These are phyloP conservation scores for Bombus haemorrhoidalis DNA, from an alignment of 1,140 invertebrate species.

Conservation along the genomic window DNA sequence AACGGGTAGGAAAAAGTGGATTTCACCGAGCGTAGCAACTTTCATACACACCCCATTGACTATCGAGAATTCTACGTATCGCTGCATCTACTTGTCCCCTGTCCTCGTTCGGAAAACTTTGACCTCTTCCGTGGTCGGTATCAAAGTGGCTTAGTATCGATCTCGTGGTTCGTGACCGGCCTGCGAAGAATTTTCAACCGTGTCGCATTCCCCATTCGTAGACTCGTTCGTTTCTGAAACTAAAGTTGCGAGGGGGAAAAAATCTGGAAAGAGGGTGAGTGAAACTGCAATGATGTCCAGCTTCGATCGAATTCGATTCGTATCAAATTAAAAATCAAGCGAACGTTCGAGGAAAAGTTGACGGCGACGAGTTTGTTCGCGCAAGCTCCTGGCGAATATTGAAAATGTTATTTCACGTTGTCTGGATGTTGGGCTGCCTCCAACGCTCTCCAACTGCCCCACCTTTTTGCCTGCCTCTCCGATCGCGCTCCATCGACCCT, in stretches of 20 bases:
- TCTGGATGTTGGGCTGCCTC: slow-evolving; percentile 61
- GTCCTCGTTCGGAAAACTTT: slow-evolving; percentile 27
- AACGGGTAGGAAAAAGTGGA: not conserved
- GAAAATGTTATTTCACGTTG: slow-evolving; percentile 69
- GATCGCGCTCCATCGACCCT: not conserved
- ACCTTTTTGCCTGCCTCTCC: not conserved
- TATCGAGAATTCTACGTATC: slow-evolving; percentile 22
- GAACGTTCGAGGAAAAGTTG: not conserved
- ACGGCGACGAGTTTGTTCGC: slow-evolving; percentile 27
- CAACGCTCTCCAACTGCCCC: slow-evolving; percentile 26
- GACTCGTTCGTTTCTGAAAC: not conserved
- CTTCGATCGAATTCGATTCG: slow-evolving; percentile 29
- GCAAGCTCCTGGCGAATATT: slow-evolving; percentile 56
- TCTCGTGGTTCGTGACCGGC: slow-evolving; percentile 54
- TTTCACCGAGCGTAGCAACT: not conserved
- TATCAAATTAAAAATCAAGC: slow-evolving; percentile 42
- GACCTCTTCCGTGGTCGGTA: slow-evolving; percentile 46
- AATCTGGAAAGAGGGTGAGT: not conserved
- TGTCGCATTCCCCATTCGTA: not conserved
- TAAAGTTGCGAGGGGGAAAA: not conserved
- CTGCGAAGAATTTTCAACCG: slow-evolving; percentile 38
- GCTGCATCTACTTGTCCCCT: slow-evolving; percentile 22
- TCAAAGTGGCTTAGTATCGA: slow-evolving; percentile 60
- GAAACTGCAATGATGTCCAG: slow-evolving; percentile 4
- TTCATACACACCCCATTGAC: not conserved